These are phyloP conservation scores for Trochalopteron elliotii DNA, from an alignment of 2,113 vertebrate genomes.

Conservation along the genomic window DNA sequence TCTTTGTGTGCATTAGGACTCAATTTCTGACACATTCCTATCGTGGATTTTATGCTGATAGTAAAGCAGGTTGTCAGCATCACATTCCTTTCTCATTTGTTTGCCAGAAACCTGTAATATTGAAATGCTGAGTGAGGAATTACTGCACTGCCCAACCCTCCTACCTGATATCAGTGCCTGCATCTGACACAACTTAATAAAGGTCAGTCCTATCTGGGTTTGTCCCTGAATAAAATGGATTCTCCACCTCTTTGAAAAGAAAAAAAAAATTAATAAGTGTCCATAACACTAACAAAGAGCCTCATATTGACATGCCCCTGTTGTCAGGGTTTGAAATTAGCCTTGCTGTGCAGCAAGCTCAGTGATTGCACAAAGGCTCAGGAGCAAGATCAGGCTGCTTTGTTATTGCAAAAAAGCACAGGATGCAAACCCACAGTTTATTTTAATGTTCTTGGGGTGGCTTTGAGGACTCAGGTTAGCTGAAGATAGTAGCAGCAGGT, in stretches of 20 bases:
- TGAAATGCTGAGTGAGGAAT: background rate
- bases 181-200: background rate
- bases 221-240: background rate
- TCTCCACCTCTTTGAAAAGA: background rate
- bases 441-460: background rate
- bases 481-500: background rate
- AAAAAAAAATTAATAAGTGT: background rate
- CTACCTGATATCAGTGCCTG: background rate
- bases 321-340: background rate
- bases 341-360: background rate
- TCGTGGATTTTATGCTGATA: background rate
- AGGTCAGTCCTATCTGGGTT: background rate
- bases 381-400: background rate
- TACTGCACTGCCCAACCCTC: background rate
- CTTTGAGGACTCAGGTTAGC: background rate
- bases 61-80: background rate
- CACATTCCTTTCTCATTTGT: background rate
- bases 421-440: background rate
- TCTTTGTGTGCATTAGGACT: background rate
- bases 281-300: background rate
- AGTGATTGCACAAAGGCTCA: background rate
- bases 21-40: background rate
- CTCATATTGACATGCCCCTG: rapidly evolving
- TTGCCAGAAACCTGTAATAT: background rate
- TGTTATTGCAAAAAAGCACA: background rate